Conservation (phyloP, 2,888 invertebrate genomes). For the Steinernema scapterisci region DNA sequence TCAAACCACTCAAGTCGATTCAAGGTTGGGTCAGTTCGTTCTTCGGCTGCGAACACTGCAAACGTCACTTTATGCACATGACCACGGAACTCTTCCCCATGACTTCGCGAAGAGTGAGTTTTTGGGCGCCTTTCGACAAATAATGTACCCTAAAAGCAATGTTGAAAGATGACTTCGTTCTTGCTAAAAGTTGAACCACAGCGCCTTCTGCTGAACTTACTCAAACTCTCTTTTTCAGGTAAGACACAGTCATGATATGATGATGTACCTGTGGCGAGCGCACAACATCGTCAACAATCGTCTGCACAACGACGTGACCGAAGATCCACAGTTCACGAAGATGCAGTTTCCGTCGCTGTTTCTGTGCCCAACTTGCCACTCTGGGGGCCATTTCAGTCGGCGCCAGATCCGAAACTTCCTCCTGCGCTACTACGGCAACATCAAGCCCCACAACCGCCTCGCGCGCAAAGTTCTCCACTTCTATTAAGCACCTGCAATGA, state of each 20-base stretch:
- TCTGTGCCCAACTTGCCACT: conserved; percentile 66
- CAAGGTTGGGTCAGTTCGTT: conserved; percentile 81
- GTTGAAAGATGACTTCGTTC: too few species aligned
- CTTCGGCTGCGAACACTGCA: conserved; percentile 91
- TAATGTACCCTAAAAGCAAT: too few species aligned
- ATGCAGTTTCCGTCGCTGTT: conserved; percentile 80
- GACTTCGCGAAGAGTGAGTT: conserved; percentile 61
- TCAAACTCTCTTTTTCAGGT: conserved; percentile 43
- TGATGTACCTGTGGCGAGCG: conserved; percentile 77
- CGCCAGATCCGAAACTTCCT: conserved; percentile 66
- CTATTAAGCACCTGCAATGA: conserved; percentile 21
- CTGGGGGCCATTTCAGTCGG: conserved; percentile 66
- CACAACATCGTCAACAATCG: conserved; percentile 90
- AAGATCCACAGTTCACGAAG: conserved; percentile 88
- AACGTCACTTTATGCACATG: conserved; percentile 87
- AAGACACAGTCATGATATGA: conserved; percentile 62
- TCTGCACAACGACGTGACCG: conserved; percentile 82
- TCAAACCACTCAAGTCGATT: conserved; percentile 60
- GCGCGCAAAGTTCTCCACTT: conserved; percentile 34
- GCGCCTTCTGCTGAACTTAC: too few species aligned
- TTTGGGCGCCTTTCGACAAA: too few species aligned
- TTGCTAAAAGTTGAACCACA: too few species aligned
- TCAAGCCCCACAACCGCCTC: conserved; percentile 62
- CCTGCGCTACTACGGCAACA: conserved; percentile 64
- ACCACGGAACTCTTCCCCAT: conserved; percentile 72